Evolutionary conservation across 2,113 vertebrate species (phyloP).

Genomic region (Lophotis ruficrista): DNA sequence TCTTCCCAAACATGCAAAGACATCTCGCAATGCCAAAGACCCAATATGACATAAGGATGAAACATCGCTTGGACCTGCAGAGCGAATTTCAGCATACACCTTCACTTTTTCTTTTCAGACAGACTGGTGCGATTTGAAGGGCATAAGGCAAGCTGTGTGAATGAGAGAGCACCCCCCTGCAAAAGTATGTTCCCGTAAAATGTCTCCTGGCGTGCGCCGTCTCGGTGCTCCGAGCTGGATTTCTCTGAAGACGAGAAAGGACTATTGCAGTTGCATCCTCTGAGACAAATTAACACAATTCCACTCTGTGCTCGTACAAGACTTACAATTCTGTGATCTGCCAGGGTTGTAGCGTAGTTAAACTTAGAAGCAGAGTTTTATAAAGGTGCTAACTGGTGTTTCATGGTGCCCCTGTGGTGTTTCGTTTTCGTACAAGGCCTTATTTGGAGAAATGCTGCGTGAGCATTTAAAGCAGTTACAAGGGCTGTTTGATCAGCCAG

Average conservation of each 20-base stretch:
- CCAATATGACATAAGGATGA: accelerated
- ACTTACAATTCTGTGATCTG: slow-evolving; percentile 40
- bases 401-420: slow-evolving; percentile 35
- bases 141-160: neutral
- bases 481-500: slow-evolving; percentile 45
- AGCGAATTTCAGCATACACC: neutral
- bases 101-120: neutral
- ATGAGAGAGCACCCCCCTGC: neutral
- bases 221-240: neutral
- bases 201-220: neutral
- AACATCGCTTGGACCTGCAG: neutral
- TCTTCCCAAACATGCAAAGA: neutral
- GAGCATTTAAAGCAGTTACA: slow-evolving; percentile 45
- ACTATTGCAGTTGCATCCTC: slow-evolving; percentile 9
- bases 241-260: slow-evolving; percentile 27
- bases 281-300: slow-evolving; percentile 55
- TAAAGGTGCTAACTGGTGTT: slow-evolving; percentile 63
- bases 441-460: slow-evolving; percentile 50
- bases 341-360: slow-evolving; percentile 49
- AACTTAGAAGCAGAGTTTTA: slow-evolving; percentile 51
- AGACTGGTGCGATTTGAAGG: neutral
- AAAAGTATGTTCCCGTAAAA: neutral
- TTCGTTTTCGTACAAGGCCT: slow-evolving; percentile 26
- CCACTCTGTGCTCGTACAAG: neutral
- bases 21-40: neutral